A percentile compares a stretch with the other conserved stretches of the same genome.
These are phyloP conservation scores for Prietella phreatophila DNA, from an alignment of 2,113 vertebrate species.

Conservation along the genomic window DNA sequence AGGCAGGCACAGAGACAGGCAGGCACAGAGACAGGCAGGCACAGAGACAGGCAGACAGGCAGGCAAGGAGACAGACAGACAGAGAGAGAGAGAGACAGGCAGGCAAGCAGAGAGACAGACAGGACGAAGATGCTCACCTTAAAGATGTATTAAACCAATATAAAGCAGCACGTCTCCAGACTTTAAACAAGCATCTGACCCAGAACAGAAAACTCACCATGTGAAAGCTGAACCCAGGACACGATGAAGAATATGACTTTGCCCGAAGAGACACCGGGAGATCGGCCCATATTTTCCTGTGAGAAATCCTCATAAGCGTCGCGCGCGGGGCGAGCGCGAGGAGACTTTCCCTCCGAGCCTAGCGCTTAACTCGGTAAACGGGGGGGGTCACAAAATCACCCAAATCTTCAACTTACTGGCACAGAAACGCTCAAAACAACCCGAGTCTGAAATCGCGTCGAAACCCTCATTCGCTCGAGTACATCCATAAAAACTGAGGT, in stretches of 20 bases:
- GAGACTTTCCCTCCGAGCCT: conserved; percentile 53
- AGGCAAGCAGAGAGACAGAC: no score
- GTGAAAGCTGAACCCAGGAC: conserved; percentile 63
- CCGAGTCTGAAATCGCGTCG: not conserved
- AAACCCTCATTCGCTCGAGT: conserved; percentile 32
- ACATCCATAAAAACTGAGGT: conserved; percentile 34
- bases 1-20: no score
- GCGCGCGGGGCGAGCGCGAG: conserved; percentile 63
- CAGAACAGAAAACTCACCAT: conserved; percentile 62
- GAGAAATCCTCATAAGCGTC: conserved; percentile 79
- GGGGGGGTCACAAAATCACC: not conserved
- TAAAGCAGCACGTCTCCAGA: not conserved
- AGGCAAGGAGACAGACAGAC: no score
- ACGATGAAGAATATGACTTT: conserved; percentile 63
- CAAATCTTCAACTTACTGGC: not conserved
- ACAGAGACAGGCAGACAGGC: no score
- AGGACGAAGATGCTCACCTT: conserved; percentile 1
- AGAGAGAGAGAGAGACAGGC: no score
- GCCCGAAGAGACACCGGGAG: conserved; percentile 69
- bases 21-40: no score
- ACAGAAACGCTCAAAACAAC: conserved; percentile 6
- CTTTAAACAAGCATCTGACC: not conserved
- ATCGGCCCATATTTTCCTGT: conserved; percentile 70
- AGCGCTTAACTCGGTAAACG: not conserved
- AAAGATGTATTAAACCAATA: not conserved